These are phyloP conservation scores for Platycnemis pennipes DNA, from an alignment of 2,888 invertebrate species.

Conservation along the genomic window DNA sequence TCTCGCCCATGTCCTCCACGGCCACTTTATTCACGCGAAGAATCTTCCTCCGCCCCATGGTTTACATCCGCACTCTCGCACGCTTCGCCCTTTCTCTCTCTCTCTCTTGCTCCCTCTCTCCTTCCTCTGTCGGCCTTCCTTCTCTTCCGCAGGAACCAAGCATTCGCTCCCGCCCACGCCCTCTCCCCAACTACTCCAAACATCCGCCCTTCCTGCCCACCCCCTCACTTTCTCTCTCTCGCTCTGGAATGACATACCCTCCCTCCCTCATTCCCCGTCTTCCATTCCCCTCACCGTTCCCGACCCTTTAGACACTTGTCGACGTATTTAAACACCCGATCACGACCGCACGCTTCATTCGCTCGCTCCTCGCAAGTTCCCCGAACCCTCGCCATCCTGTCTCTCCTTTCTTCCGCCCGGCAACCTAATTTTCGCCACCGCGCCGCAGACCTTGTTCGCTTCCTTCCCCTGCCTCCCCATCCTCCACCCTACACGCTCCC, in stretches of 20 bases:
- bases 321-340: slow-evolving; percentile 40
- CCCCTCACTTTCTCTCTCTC: no score
- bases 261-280: neutral
- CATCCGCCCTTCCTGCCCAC: neutral
- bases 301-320: neutral
- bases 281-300: neutral
- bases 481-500: neutral
- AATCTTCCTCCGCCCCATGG: neutral
- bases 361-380: neutral
- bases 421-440: slow-evolving; percentile 28
- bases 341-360: slow-evolving; percentile 39
- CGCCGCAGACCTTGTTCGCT: neutral
- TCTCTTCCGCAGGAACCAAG: neutral
- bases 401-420: neutral
- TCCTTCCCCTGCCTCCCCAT: neutral
- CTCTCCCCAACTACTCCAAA: neutral
- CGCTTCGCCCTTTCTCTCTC: neutral
- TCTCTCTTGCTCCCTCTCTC: neutral
- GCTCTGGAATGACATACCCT: no score
- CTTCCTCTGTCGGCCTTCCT: neutral
- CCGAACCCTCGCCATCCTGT: neutral
- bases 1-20: neutral
- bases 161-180: neutral
- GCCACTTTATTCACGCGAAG: neutral
- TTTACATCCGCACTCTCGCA: neutral